A percentile compares a stretch with the other conserved stretches of the same genome.
Conservation (phyloP, 1,140 invertebrate species). For the Drosophila asahinai region DNA sequence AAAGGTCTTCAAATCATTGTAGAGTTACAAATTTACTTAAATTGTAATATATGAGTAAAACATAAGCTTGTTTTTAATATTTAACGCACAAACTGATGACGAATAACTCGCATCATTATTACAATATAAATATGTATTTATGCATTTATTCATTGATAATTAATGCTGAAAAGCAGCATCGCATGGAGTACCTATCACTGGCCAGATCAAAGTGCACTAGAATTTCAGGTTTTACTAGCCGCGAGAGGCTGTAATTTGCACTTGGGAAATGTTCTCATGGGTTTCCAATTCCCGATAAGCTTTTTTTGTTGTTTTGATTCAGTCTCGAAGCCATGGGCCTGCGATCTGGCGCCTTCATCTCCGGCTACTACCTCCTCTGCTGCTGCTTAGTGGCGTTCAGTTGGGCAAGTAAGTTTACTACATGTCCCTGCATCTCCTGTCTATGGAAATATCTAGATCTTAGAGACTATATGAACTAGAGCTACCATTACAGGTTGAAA, state of each 20-base stretch:
- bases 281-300: background rate
- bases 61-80: background rate
- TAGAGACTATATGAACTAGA: too few species aligned
- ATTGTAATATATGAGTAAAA: too few species aligned
- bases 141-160: background rate
- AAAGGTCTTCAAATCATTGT: too few species aligned
- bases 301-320: background rate
- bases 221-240: constrained; percentile 6
- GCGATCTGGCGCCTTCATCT: constrained; percentile 1
- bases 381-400: background rate
- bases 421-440: background rate
- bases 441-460: too few species aligned
- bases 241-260: background rate
- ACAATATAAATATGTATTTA: background rate
- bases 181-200: background rate
- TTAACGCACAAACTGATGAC: background rate
- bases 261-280: constrained; percentile 2
- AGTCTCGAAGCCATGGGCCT: background rate
- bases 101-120: background rate
- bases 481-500: too few species aligned
- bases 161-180: background rate
- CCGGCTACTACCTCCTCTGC: background rate
- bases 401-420: constrained; percentile 11
- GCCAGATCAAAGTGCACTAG: background rate
- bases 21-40: too few species aligned